Base-by-base conservation (phyloP, 2,797 vertebrate species). In the Phylloscopus collybita region DNA sequence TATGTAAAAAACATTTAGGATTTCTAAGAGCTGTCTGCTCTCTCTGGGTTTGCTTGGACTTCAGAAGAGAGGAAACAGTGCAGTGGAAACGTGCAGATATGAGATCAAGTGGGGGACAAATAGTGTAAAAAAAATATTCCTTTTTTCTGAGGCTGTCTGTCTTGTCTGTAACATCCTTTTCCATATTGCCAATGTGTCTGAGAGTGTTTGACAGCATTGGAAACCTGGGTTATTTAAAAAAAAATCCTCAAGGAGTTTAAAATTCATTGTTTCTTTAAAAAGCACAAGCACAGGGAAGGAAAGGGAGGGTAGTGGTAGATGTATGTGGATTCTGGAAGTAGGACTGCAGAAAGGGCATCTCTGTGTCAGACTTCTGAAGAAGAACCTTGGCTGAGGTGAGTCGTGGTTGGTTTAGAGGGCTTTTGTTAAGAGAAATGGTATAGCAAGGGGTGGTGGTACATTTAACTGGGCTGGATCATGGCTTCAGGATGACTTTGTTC, bases 21-120 rank as follows among this genome's bases (percentile, higher is more conserved):
- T 94, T 73, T 89, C 45, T 76, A 16, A 66, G 51, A 81, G 42
- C 44, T 3, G 10, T 79, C 38, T 90, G 29, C 49, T 86, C 25
- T 92, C 65, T 70, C 53, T 79, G 73, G 13, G 10, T 91, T 94
- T 96, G 34, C 51, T 81, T 79, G 59, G 47, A 62, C 91, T 69
- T 86, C 19, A 38, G 66, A 59, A 75, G 32, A 61, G 30, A 90
- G 66, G 49, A 51, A 86, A 51, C 19, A 60, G 18, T 50, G 30
- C 26, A 53, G 54, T 45, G 29, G 14, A 83, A 67, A 72, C 57
- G 9, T 57, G 49, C 1, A 1, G 56, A 42, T 56, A 47, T 2
- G 59, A 81, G 66, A 90, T 66, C 23, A 79, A 70, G 49, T 16
- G 5, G 27, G 25, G 6, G 1, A 21, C 61, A 80, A 60, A 74